Evolutionary conservation across 2,888 invertebrate species (phyloP).

Genomic region (Zhuqinia jingwanae): DNA sequence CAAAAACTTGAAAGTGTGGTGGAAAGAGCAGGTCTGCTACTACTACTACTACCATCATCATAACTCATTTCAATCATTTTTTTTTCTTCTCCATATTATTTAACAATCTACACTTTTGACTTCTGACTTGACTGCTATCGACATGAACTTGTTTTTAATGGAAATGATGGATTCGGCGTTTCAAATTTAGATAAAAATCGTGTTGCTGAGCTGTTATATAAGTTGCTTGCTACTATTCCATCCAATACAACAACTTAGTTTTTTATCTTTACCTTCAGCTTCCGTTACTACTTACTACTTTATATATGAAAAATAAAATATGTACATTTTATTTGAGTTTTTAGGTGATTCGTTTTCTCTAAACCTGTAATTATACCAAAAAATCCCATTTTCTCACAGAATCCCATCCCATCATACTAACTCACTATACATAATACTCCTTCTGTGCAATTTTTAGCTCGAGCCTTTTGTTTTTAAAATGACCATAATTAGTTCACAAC

Average conservation of each 20-base stretch:
- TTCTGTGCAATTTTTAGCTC: conserved; percentile 43
- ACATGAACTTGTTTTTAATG: conserved; percentile 23
- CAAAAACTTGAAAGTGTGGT: background rate
- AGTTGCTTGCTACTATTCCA: background rate
- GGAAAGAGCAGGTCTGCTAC: background rate
- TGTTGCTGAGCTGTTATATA: background rate
- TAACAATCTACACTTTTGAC: conserved; percentile 17
- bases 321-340: conserved; percentile 4
- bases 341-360: conserved; percentile 20
- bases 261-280: conserved; percentile 23
- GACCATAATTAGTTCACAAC: conserved; percentile 56
- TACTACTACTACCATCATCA: background rate
- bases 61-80: background rate
- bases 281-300: conserved; percentile 52
- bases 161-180: conserved; percentile 64
- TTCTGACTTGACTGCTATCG: background rate
- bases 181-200: conserved; percentile 17
- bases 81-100: background rate
- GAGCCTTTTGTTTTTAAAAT: conserved; percentile 46
- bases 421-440: background rate
- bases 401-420: background rate
- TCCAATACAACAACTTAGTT: background rate
- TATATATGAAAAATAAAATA: conserved; percentile 29
- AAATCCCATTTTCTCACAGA: conserved; percentile 39
- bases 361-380: conserved; percentile 52